phyloP scores from a whole-genome alignment of 2,113 vertebrate species.

The Nothocercus julius region DNA sequence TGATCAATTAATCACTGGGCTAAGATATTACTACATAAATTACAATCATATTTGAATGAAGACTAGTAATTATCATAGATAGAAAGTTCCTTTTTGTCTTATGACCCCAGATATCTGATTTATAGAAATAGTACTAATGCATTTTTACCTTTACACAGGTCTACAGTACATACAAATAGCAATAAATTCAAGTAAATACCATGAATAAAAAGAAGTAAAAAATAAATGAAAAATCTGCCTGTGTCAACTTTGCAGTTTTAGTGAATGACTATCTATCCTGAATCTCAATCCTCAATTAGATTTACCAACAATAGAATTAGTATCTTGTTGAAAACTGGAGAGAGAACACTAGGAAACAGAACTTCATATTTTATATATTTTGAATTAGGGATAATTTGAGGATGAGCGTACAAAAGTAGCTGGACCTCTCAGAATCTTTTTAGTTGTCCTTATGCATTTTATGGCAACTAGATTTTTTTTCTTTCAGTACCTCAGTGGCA shows the following conservation, averaged over 20 bases:
- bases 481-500: not conserved
- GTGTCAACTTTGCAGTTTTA: not conserved
- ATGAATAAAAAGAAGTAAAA: not conserved
- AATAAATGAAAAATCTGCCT: not conserved
- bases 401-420: not conserved
- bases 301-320: not conserved
- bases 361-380: not conserved
- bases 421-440: not conserved
- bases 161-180: not conserved
- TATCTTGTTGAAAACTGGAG: not conserved
- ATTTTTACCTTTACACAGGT: not conserved
- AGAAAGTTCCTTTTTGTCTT: not conserved
- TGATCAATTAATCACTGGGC: constrained; percentile 19
- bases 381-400: not conserved
- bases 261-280: not conserved
- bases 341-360: not conserved
- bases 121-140: not conserved
- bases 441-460: not conserved
- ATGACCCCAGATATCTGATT: not conserved
- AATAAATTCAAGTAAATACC: not conserved
- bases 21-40: constrained; percentile 29
- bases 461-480: not conserved
- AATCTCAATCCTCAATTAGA: not conserved
- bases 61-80: not conserved
- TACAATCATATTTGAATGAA: constrained; percentile 20